A percentile compares a stretch with the other conserved stretches of the same genome.
These are phyloP conservation scores for Dicyrtomina minuta DNA, from an alignment of 2,888 invertebrate genomes.

Conservation along the genomic window DNA sequence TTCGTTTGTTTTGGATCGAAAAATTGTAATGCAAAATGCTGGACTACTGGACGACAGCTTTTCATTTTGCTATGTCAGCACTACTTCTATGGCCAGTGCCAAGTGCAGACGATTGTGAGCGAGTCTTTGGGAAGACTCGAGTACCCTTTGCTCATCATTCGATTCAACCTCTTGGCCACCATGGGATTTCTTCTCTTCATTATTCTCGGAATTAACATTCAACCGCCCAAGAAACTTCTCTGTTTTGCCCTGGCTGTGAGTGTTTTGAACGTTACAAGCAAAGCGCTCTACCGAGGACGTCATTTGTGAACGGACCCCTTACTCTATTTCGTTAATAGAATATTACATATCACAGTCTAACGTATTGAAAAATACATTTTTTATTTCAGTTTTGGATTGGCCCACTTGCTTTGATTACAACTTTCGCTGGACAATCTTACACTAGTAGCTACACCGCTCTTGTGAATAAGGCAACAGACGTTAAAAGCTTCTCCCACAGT, in stretches of 20 bases:
- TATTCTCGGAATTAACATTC: slow-evolving; percentile 1
- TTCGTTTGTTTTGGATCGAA: no score
- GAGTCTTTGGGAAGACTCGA: background rate
- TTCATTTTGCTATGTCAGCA: slow-evolving; percentile 4
- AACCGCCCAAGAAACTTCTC: background rate
- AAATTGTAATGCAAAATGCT: no score
- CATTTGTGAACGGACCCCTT: no score
- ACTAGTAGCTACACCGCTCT: background rate
- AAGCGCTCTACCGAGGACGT: background rate
- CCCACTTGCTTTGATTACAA: background rate
- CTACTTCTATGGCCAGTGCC: slow-evolving; percentile 1
- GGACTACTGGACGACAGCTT: no score
- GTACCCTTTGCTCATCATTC: background rate
- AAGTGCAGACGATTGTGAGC: background rate
- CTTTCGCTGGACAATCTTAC: background rate
- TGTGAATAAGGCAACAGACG: background rate
- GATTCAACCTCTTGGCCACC: background rate
- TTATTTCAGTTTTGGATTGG: background rate
- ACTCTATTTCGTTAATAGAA: no score
- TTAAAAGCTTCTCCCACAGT: background rate
- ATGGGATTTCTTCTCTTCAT: slow-evolving; percentile 5
- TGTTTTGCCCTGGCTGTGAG: background rate
- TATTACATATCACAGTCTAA: no score
- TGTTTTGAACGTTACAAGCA: background rate
- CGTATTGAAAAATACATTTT: no score